Base-by-base conservation (phyloP, 1,140 invertebrate species). In the Parasteatoda tepidariorum region DNA sequence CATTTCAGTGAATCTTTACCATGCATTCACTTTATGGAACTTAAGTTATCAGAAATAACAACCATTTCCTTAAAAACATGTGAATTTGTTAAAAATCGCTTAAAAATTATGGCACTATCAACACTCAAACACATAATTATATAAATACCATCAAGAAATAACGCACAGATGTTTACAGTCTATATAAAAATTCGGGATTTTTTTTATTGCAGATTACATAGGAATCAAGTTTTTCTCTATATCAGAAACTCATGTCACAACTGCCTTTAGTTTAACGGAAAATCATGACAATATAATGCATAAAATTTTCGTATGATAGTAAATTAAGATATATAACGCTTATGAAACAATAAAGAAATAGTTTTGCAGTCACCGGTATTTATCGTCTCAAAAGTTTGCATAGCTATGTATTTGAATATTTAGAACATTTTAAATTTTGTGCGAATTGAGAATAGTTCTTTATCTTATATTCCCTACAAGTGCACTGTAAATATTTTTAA, bases 171-270 rank as follows among this genome's bases (percentile, higher is more conserved):
- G 57, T 64, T 68, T 71, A 71, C 24, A 82, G 55, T 62, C 41
- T 82, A 71, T 82, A 82, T 70, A 82, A 82, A 82, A 82, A 70
- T 70, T 82, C 66, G 78, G 78, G 67, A 82, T 66, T 55, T 38
- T n/a, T n/a, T n/a, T 82, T 82, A 82, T 82, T 82, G 78, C 78
- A 82, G 78, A 48, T 71, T 82, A 70, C 61, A 82, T 82, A 82
- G 78, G 78, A 82, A 82, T 82, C 78, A 71, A 57, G 76, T 79
- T 82, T 55, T 70, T 82, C 54, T 70, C 78, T 82, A 55, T 78
- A 34, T 78, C 33, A 6, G 57, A 31, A 48, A 62, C 26, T 73
- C 73, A 59, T 57, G 28, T 75, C 33, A 31, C 41, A 57, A 48
- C 57, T 26, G 28, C 18, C 26, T 31, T 30, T 57, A 73, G 70